Evolutionary conservation across 2,888 invertebrate species (phyloP).

Genomic region (Cataglyphis cursor): DNA sequence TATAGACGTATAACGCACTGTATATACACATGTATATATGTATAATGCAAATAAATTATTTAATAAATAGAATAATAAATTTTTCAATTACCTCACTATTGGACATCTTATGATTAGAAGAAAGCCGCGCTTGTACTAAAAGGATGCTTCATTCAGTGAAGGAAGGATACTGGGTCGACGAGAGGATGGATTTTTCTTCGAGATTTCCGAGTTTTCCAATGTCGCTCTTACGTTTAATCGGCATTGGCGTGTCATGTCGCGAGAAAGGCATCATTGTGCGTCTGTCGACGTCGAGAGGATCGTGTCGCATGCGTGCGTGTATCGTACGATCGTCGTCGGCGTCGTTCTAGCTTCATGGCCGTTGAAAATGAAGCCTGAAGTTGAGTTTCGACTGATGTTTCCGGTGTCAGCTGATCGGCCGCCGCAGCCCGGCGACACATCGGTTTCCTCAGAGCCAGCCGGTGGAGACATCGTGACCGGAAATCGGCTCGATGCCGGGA

Average conservation of each 20-base stretch:
- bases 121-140: slow-evolving; percentile 34
- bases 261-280: slow-evolving; percentile 83
- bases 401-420: slow-evolving; percentile 41
- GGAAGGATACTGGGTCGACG: slow-evolving; percentile 59
- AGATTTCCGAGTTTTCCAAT: slow-evolving; percentile 67
- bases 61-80: slow-evolving; percentile 16
- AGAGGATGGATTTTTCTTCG: slow-evolving; percentile 28
- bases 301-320: slow-evolving; percentile 25
- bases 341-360: slow-evolving; percentile 59
- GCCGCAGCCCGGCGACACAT: slow-evolving; percentile 38
- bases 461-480: slow-evolving; percentile 91
- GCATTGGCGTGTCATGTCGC: slow-evolving; percentile 69
- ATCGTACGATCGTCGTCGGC: slow-evolving; percentile 40
- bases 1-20: background rate
- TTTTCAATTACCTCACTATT: background rate
- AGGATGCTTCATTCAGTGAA: slow-evolving; percentile 36
- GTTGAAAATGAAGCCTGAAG: slow-evolving; percentile 52
- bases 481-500: slow-evolving; percentile 92
- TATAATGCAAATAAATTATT: slow-evolving; percentile 1
- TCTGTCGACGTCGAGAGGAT: slow-evolving; percentile 74
- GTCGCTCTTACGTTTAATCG: slow-evolving; percentile 60
- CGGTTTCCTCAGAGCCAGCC: slow-evolving; percentile 89
- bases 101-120: slow-evolving; percentile 13
- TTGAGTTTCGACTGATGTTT: slow-evolving; percentile 39
- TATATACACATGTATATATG: background rate